Base-by-base conservation (phyloP, 2,797 vertebrate genomes). In the Aulostomus chinensis region DNA sequence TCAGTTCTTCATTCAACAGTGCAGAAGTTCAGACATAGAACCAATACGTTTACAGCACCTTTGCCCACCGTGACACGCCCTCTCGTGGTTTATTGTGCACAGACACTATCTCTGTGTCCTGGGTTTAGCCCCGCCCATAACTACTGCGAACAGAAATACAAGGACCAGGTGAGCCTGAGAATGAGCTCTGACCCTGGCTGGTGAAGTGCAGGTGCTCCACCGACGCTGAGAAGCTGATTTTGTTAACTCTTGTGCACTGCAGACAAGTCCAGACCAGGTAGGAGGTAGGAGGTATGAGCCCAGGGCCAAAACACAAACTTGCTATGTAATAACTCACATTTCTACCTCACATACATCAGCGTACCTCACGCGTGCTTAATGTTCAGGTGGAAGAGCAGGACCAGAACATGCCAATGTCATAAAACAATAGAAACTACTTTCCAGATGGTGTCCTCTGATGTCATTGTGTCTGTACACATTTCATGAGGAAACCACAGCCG, bases 241-340 rank as follows among this genome's bases (percentile, higher is more conserved):
- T 61, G 40, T 51, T 26, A 38, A 57, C 16, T 54, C 8, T 15
- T 7, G n/a, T 20, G 35, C 49, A 31, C 29, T 39, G 7, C 9
- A 52, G 58, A 76, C 79, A 81, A 80, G 71, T 26, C 70, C 42
- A 49, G 74, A 49, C 76, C 73, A 22, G 54, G 43, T 36, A 68
- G 65, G 76, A 65, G 72, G 61, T 81, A 73, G 57, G 25, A 31
- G 24, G 13, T n/a, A n/a, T n/a, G n/a, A n/a, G n/a, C n/a, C n/a
- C n/a, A n/a, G n/a, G n/a, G n/a, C n/a, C n/a, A n/a, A n/a, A n/a
- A n/a, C n/a, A n/a, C n/a, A n/a, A n/a, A n/a, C n/a, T n/a, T n/a
- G n/a, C n/a, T n/a, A n/a, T n/a, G n/a, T n/a, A n/a, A n/a, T n/a
- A n/a, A n/a, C n/a, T n/a, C n/a, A n/a, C n/a, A n/a, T n/a, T n/a